A percentile compares a stretch with the other conserved stretches of the same genome.
Evolutionary conservation across 2,888 invertebrate genomes (phyloP).

Genomic region (Latheticus oryzae): DNA sequence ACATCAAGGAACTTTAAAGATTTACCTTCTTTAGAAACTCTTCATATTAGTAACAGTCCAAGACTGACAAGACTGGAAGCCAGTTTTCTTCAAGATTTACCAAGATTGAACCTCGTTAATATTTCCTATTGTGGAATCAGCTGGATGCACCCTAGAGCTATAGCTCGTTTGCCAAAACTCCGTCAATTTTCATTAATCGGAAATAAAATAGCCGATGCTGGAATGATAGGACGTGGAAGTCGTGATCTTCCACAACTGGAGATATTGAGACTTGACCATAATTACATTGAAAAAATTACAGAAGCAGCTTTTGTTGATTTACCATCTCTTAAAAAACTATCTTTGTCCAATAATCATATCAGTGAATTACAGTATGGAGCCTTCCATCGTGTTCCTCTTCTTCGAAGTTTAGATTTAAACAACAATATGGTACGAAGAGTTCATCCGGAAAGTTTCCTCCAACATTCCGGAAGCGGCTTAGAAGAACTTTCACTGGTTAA

Average conservation of each 20-base stretch:
- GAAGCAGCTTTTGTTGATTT: constrained; percentile 86
- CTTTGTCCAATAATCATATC: constrained; percentile 79
- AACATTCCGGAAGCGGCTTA: constrained; percentile 78
- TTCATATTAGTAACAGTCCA: constrained; percentile 79
- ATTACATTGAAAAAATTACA: constrained; percentile 76
- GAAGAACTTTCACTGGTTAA: constrained; percentile 82
- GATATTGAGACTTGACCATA: constrained; percentile 77
- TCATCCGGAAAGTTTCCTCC: constrained; percentile 85
- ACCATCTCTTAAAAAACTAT: constrained; percentile 75
- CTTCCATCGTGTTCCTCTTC: constrained; percentile 80
- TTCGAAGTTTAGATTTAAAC: constrained; percentile 80
- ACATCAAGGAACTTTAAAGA: constrained; percentile 78
- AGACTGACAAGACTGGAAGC: constrained; percentile 77
- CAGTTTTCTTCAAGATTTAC: constrained; percentile 73
- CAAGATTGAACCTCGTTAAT: constrained; percentile 77
- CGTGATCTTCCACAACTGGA: constrained; percentile 81
- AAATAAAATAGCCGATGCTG: constrained; percentile 81
- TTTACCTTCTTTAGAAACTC: constrained; percentile 78
- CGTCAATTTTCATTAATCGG: constrained; percentile 77
- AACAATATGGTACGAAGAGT: constrained; percentile 81
- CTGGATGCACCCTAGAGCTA: constrained; percentile 82
- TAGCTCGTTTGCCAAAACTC: constrained; percentile 78
- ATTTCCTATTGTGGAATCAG: constrained; percentile 81
- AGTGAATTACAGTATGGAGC: constrained; percentile 83
- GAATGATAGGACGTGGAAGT: constrained; percentile 83